Evolutionary conservation across 2,888 invertebrate genomes (phyloP).

Genomic region (Phymatocera aterrima): DNA sequence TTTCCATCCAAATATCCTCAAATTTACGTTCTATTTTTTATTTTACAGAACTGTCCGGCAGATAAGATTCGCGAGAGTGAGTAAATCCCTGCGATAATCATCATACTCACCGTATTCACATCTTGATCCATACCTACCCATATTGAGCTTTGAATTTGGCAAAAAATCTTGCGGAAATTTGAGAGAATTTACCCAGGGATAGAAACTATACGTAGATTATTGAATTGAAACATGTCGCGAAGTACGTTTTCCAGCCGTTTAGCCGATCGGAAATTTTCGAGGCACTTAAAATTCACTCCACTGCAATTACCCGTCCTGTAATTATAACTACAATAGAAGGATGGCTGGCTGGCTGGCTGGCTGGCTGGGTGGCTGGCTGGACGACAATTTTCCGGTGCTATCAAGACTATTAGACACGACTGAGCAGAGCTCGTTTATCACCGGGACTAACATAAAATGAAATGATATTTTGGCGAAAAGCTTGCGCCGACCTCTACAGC

Average conservation of each 20-base stretch:
- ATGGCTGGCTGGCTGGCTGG: background rate
- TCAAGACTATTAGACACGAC: slow-evolving; percentile 37
- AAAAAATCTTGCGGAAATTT: too few species aligned
- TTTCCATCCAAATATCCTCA: background rate
- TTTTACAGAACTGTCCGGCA: slow-evolving; percentile 35
- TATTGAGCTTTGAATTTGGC: too few species aligned
- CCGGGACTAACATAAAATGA: slow-evolving; percentile 27
- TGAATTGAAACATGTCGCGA: too few species aligned
- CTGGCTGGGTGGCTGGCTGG: background rate
- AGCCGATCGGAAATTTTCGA: background rate
- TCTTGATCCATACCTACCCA: too few species aligned
- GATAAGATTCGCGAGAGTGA: slow-evolving; percentile 29
- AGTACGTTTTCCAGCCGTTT: background rate
- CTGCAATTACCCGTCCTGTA: slow-evolving; percentile 31
- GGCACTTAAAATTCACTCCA: slow-evolving; percentile 32
- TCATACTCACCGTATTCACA: too few species aligned
- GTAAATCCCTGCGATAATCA: too few species aligned
- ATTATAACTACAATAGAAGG: slow-evolving; percentile 29
- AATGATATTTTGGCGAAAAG: slow-evolving; percentile 41
- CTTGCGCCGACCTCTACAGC: slow-evolving; percentile 10
- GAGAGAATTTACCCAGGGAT: too few species aligned
- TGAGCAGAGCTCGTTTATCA: slow-evolving; percentile 38
- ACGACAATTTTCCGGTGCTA: slow-evolving; percentile 31
- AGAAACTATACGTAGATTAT: too few species aligned
- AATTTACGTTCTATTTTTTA: background rate